phyloP scores from a whole-genome alignment of 1,140 invertebrate genomes.

The Ceratosolen fusciceps region DNA sequence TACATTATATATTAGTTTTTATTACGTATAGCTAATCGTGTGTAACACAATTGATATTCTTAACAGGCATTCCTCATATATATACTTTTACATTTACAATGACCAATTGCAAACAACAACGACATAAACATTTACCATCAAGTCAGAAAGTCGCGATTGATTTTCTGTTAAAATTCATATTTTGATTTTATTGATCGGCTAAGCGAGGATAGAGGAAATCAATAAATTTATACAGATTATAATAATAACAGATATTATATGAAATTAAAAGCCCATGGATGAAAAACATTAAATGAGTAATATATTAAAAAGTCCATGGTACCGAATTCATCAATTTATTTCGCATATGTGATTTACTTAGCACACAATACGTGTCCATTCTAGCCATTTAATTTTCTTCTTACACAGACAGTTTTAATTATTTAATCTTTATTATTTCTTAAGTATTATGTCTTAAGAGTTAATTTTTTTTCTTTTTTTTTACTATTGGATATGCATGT shows the following conservation, averaged over 20 bases:
- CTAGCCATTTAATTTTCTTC: background rate
- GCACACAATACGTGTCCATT: background rate
- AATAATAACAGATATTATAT: background rate
- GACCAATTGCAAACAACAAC: constrained; percentile 36
- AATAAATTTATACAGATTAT: background rate
- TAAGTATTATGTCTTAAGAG: constrained; percentile 23
- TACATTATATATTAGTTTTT: constrained; percentile 38
- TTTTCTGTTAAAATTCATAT: background rate
- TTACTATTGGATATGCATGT: background rate
- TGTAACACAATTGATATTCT: constrained; percentile 41
- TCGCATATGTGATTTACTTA: background rate
- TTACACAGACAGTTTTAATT: background rate
- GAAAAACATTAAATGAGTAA: background rate
- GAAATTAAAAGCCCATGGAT: background rate
- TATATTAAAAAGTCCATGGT: background rate
- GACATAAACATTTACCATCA: constrained; percentile 47
- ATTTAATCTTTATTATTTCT: background rate
- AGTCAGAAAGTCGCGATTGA: constrained; percentile 20
- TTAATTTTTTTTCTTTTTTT: background rate
- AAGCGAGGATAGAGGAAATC: background rate
- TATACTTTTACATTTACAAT: constrained; percentile 46
- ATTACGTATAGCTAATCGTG: constrained; percentile 27
- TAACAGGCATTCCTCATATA: constrained; percentile 32
- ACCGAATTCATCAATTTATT: constrained; percentile 27
- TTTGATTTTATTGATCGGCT: background rate